Evolutionary conservation across 2,888 invertebrate species (phyloP), one percentile per base, ranked within the genome.

Genomic region (Microdon myrmicae): DNA sequence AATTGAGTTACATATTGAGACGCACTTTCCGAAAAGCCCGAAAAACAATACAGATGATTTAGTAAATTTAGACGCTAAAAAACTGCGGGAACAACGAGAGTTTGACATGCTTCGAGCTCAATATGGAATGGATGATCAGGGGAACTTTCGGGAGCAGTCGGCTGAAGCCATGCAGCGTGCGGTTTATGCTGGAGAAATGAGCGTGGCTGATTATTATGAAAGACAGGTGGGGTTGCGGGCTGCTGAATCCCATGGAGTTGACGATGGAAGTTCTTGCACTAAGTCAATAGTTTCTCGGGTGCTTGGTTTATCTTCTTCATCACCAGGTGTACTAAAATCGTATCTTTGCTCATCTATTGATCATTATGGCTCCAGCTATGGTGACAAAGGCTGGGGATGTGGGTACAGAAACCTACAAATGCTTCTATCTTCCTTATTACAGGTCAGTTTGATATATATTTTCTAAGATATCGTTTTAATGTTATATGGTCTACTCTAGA

Each of bases 401-500:
- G 95, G 95, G 0, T 94, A 94, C 76, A 82, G 94, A 71, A 94
- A 94, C 80, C 87, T 92, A 80, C 94, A 94, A 78, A 94, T 94
- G 94, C 81, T 94, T 71, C 83, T 94, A n/a, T 93, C 93, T 0
- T 89, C 90, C 2, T 82, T 94, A 37, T 81, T 89, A 64, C 82
- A 83, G 44, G 70, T 70, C 58, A 26, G 23, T 9, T 35, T 16
- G 7, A 5, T 16, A 7, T 13, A 19, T 12, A 41, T 4, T 26
- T 17, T 14, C 5, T 19, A 9, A 20, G n/a, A 25, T 14, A 31
- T 12, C 25, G 8, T 29, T 49, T 44, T 34, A 9, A 13, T 4
- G 23, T 32, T 41, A 29, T n/a, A 13, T 26, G 8, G 7, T 23
- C 25, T 49, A 28, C 20, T 78, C 83, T 77, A 81, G 70, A 82